Conservation (phyloP, 1,140 invertebrate species). For the Portunus trituberculatus region DNA sequence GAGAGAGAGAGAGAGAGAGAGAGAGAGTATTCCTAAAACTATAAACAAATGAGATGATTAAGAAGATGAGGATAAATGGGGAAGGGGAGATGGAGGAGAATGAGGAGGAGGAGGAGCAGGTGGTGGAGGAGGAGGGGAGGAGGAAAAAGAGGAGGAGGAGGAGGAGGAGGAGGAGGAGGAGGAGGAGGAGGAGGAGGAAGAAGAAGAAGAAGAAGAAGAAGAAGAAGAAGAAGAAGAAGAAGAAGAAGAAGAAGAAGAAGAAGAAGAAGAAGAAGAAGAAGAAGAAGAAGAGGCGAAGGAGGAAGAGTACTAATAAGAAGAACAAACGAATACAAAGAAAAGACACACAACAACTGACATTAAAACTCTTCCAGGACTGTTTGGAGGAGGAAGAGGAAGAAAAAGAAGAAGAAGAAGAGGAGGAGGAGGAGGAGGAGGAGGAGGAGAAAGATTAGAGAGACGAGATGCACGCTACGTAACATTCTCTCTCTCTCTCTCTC, state of each 20-base stretch:
- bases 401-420: not conserved
- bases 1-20: not conserved
- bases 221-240: not conserved
- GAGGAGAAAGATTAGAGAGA: not conserved
- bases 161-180: constrained; percentile 13
- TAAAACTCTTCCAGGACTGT: not conserved
- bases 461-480: too few relatives aligned
- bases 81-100: not conserved
- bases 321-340: not conserved
- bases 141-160: not conserved
- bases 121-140: not conserved
- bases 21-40: not conserved
- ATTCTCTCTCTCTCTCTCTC: too few relatives aligned
- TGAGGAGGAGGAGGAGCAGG: not conserved
- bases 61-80: not conserved
- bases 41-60: not conserved
- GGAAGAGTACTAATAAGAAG: not conserved
- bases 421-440: constrained; percentile 14
- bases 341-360: not conserved
- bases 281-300: not conserved
- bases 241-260: not conserved
- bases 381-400: not conserved
- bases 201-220: not conserved
- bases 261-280: not conserved
- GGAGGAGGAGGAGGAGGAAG: not conserved